Conservation (phyloP, 2,888 invertebrate species). For the Balanococcus diminutus region DNA sequence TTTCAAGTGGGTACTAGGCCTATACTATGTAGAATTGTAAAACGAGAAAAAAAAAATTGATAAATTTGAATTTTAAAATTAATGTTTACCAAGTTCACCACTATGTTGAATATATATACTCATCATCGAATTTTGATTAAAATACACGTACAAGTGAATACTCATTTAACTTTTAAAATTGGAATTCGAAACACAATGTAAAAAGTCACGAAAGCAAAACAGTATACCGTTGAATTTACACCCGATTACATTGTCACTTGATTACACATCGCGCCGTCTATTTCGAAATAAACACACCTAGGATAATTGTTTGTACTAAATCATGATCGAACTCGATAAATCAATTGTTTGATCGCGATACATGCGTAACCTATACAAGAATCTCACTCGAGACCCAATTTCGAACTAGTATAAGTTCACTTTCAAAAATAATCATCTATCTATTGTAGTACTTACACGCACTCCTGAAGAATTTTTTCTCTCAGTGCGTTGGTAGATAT, state of each 20-base stretch:
- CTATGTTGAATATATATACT: neutral
- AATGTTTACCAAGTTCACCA: neutral
- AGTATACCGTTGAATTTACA: neutral
- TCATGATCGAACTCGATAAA: neutral
- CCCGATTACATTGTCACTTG: neutral
- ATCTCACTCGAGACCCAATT: neutral
- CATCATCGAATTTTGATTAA: neutral
- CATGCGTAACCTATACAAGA: neutral
- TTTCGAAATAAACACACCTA: neutral
- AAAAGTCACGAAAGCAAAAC: neutral
- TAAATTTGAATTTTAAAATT: too few relatives aligned
- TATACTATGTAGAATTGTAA: too few relatives aligned
- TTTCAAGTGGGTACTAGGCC: too few relatives aligned
- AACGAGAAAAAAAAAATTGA: too few relatives aligned
- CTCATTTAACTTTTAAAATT: neutral
- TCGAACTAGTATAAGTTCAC: neutral
- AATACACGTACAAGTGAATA: too few relatives aligned
- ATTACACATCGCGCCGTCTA: neutral
- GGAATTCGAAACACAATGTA: neutral
- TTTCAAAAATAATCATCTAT: neutral
- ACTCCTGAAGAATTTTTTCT: neutral
- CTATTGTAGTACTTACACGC: too few relatives aligned
- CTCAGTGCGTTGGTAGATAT: neutral
- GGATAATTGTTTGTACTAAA: constrained; percentile 17
- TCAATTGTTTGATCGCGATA: constrained; percentile 1